Percentiles rank a stretch among this genome's conserved stretches.
These are phyloP conservation scores for Lagothrix lagotricha DNA, from an alignment of 2,797 vertebrate species.

Conservation along the genomic window DNA sequence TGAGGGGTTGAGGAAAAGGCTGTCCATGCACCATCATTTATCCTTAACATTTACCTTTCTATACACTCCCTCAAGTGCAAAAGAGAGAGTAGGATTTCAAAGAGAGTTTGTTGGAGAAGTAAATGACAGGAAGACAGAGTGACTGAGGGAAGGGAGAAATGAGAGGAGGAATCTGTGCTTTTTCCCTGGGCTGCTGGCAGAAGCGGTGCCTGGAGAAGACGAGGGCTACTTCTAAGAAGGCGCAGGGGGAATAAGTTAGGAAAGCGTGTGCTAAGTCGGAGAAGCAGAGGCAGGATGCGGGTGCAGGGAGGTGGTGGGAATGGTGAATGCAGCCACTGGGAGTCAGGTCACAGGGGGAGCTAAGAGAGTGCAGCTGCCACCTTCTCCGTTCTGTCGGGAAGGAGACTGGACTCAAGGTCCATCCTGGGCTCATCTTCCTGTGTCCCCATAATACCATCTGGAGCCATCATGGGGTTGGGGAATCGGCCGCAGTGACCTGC, in stretches of 20 bases:
- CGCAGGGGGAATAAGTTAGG: fast-evolving
- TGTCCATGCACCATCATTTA: fast-evolving
- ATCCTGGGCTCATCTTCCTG: not conserved
- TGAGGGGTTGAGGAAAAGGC: not conserved
- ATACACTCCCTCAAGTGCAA: not conserved
- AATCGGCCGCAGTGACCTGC: fast-evolving
- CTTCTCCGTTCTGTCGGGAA: not conserved
- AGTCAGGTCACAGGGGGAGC: fast-evolving
- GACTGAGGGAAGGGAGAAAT: not conserved
- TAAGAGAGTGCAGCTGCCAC: fast-evolving
- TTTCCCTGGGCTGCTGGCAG: fast-evolving
- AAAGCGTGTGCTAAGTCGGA: fast-evolving
- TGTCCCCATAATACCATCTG: not conserved
- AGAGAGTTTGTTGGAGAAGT: not conserved
- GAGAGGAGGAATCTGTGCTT: not conserved
- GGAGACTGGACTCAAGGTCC: not conserved
- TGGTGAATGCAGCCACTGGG: fast-evolving
- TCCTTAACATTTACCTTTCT: not conserved
- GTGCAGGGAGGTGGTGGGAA: fast-evolving
- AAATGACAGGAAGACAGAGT: fast-evolving
- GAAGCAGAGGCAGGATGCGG: fast-evolving
- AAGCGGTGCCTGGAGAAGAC: fast-evolving
- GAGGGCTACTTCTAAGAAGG: fast-evolving
- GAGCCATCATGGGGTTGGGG: not conserved
- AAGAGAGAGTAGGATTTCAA: fast-evolving